These are phyloP conservation scores for Catostylus mosaicus DNA, from an alignment of 30 jellyfish, hydroid and myxozoan species.

Conservation along the genomic window DNA sequence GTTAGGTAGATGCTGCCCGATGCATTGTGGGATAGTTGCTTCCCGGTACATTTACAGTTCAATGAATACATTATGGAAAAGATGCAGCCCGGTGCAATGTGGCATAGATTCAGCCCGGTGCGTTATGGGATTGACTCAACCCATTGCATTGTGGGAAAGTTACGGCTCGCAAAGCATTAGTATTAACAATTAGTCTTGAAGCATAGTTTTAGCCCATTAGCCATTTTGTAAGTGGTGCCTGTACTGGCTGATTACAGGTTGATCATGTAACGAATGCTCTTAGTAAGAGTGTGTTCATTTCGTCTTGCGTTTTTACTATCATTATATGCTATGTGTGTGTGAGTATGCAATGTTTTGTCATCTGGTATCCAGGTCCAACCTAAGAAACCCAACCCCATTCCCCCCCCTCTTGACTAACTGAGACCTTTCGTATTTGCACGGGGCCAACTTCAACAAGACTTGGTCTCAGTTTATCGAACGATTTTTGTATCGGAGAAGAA, in stretches of 20 bases:
- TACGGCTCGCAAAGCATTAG: background rate
- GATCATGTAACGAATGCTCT: slow-evolving; percentile 70
- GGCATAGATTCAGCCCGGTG: too few relatives aligned
- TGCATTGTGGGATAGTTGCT: too few relatives aligned
- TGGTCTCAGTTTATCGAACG: too few relatives aligned
- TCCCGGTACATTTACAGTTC: too few relatives aligned
- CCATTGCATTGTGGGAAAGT: background rate
- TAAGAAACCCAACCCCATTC: background rate
- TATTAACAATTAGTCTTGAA: background rate
- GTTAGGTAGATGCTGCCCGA: too few relatives aligned
- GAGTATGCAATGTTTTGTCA: slow-evolving; percentile 64
- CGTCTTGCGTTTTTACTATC: slow-evolving; percentile 15
- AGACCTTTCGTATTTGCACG: background rate
- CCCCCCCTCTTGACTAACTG: background rate
- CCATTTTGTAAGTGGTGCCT: slow-evolving; percentile 77
- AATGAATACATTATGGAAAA: too few relatives aligned
- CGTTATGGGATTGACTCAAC: too few relatives aligned
- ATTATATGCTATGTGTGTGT: slow-evolving; percentile 80
- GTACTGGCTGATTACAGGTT: slow-evolving; percentile 71
- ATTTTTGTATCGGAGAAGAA: background rate
- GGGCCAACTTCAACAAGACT: too few relatives aligned
- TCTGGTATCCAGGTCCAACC: slow-evolving; percentile 79
- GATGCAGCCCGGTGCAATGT: too few relatives aligned
- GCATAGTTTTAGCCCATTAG: slow-evolving; percentile 20
- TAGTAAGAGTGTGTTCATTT: slow-evolving; percentile 66